phyloP scores from a whole-genome alignment of 2,888 invertebrate genomes.

The Papilio demoleus region DNA sequence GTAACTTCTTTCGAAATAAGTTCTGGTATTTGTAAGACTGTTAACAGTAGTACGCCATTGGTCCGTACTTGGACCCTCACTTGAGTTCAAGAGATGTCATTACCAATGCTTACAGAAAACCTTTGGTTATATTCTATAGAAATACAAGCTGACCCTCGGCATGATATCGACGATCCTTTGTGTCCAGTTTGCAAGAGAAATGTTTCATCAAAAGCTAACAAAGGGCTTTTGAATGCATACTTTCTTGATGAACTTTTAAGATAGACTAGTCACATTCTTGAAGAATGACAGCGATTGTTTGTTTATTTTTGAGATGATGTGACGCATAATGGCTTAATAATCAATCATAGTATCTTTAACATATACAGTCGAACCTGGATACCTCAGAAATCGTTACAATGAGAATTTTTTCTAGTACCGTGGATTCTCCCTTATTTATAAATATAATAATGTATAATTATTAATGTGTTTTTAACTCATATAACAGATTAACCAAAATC shows the following conservation, averaged over 20 bases:
- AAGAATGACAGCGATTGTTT: neutral
- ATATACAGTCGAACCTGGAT: too few species aligned
- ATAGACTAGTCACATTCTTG: slow-evolving; percentile 1
- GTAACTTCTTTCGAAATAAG: slow-evolving; percentile 41
- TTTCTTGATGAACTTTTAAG: slow-evolving; percentile 20
- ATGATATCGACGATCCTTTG: slow-evolving; percentile 28
- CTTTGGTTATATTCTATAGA: slow-evolving; percentile 55
- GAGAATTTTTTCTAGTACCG: too few species aligned
- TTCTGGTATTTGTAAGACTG: slow-evolving; percentile 50
- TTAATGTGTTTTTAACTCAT: too few species aligned
- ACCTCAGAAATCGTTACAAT: too few species aligned
- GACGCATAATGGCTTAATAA: neutral
- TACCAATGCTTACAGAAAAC: slow-evolving; percentile 61
- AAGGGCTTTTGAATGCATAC: slow-evolving; percentile 21
- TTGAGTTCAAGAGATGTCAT: slow-evolving; percentile 62
- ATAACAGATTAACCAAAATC: too few species aligned
- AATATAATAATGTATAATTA: too few species aligned
- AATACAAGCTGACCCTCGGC: slow-evolving; percentile 53
- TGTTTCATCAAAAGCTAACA: slow-evolving; percentile 26
- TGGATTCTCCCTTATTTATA: too few species aligned
- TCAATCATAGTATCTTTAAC: neutral
- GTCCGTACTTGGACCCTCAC: slow-evolving; percentile 54
- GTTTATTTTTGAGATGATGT: neutral
- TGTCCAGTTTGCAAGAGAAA: slow-evolving; percentile 25
- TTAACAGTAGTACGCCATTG: slow-evolving; percentile 46